These are phyloP conservation scores for Machaerirhynchus nigripectus DNA, from an alignment of 2,113 vertebrate species.

Conservation along the genomic window DNA sequence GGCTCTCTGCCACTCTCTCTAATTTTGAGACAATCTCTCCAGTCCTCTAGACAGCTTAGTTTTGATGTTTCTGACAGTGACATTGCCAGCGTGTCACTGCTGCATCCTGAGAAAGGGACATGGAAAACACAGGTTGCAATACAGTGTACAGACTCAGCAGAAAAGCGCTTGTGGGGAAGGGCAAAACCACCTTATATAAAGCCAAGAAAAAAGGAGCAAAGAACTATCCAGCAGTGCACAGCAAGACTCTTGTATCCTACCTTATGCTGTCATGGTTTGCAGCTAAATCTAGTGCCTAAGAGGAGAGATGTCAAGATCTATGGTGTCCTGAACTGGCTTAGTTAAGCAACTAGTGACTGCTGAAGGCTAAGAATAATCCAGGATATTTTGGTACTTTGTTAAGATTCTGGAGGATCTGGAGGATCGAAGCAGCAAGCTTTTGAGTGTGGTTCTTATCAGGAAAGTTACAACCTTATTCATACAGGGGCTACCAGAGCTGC, in stretches of 20 bases:
- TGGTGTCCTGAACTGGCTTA: not conserved
- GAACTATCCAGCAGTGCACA: not conserved
- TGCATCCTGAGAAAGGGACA: not conserved
- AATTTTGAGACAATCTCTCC: not conserved
- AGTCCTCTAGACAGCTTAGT: not conserved
- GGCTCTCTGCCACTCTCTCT: not conserved
- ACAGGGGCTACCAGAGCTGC: not conserved
- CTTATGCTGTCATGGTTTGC: not conserved
- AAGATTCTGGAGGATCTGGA: not conserved
- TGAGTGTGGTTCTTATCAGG: not conserved
- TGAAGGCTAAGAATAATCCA: not conserved
- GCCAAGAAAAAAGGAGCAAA: not conserved
- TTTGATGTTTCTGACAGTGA: not conserved
- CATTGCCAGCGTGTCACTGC: not conserved
- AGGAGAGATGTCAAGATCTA: not conserved
- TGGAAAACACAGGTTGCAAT: not conserved
- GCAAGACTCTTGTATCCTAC: not conserved
- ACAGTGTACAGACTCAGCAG: not conserved
- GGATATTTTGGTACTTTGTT: not conserved
- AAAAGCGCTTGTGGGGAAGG: not conserved
- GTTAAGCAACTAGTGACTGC: not conserved
- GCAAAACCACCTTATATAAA: not conserved
- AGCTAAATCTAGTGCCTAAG: not conserved
- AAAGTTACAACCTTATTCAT: not conserved
- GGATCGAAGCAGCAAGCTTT: not conserved